Evolutionary conservation across 2,888 invertebrate genomes (phyloP).

Genomic region (Athetis lepigone): DNA sequence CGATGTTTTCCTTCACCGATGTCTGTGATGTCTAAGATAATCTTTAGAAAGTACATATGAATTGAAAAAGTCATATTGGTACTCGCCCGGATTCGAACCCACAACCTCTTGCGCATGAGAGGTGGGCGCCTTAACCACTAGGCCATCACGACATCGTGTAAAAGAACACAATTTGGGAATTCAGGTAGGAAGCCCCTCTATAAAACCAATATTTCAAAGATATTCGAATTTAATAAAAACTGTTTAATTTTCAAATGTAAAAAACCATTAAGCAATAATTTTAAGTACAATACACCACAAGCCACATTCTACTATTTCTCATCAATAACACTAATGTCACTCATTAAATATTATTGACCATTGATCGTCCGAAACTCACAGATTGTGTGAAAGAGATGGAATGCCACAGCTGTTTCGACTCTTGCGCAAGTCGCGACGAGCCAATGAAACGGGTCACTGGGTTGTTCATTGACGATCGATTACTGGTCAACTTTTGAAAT

Average conservation of each 20-base stretch:
- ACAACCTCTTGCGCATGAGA: too few relatives aligned
- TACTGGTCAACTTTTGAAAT: slow-evolving; percentile 27
- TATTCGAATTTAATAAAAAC: background rate
- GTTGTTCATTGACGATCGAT: slow-evolving; percentile 49
- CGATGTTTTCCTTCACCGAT: too few relatives aligned
- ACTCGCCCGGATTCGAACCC: too few relatives aligned
- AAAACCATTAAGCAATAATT: background rate
- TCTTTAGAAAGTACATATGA: too few relatives aligned
- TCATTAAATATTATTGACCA: slow-evolving; percentile 12
- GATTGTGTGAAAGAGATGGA: slow-evolving; percentile 38
- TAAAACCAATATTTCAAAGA: too few relatives aligned
- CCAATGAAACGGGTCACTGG: slow-evolving; percentile 48
- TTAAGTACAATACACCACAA: background rate
- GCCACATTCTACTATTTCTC: background rate
- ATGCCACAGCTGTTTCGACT: slow-evolving; percentile 49
- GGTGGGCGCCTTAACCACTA: too few relatives aligned
- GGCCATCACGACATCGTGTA: too few relatives aligned
- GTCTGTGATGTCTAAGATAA: too few relatives aligned
- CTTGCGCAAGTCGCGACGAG: slow-evolving; percentile 45
- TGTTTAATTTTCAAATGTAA: background rate
- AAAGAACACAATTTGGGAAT: too few relatives aligned
- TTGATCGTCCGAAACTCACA: slow-evolving; percentile 5
- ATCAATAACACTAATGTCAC: background rate
- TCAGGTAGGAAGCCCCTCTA: too few relatives aligned
- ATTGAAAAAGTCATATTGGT: too few relatives aligned